Percentiles rank a stretch among this genome's conserved stretches.
Evolutionary conservation across 2,113 vertebrate species (phyloP).

Genomic region (Pipa parva): DNA sequence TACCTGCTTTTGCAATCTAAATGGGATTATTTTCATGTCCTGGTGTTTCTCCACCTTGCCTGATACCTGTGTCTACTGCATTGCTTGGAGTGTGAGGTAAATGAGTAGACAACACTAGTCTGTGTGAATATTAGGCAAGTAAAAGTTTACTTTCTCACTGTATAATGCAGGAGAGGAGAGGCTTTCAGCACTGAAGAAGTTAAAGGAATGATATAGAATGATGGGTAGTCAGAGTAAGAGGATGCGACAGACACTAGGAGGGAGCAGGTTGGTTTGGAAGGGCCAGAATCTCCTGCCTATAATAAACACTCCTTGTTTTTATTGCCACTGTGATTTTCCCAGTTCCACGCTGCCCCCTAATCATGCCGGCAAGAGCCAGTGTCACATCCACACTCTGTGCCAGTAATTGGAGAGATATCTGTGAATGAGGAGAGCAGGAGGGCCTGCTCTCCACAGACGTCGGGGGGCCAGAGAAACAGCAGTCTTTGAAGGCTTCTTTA

Average conservation of each 20-base stretch:
- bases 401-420: conserved; percentile 39
- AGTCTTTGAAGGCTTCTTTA: conserved; percentile 28
- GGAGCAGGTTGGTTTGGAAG: conserved; percentile 18
- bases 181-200: conserved; percentile 17
- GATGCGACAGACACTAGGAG: conserved; percentile 26
- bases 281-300: conserved; percentile 36
- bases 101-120: no score
- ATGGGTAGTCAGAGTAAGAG: conserved; percentile 14
- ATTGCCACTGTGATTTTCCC: conserved; percentile 43
- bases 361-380: conserved; percentile 35
- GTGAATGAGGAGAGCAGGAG: conserved; percentile 41
- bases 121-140: no score
- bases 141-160: background rate
- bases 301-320: conserved; percentile 41
- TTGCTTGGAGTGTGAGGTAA: no score
- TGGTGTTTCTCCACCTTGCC: no score
- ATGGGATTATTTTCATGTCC: no score
- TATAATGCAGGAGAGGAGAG: background rate
- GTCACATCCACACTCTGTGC: conserved; percentile 43
- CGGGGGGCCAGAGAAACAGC: conserved; percentile 39
- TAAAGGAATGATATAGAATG: conserved; percentile 13
- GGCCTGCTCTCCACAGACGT: conserved; percentile 34
- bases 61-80: no score
- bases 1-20: no score
- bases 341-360: conserved; percentile 42